Evolutionary conservation across 2,888 invertebrate species (phyloP).

Genomic region (Malacosoma neustria): DNA sequence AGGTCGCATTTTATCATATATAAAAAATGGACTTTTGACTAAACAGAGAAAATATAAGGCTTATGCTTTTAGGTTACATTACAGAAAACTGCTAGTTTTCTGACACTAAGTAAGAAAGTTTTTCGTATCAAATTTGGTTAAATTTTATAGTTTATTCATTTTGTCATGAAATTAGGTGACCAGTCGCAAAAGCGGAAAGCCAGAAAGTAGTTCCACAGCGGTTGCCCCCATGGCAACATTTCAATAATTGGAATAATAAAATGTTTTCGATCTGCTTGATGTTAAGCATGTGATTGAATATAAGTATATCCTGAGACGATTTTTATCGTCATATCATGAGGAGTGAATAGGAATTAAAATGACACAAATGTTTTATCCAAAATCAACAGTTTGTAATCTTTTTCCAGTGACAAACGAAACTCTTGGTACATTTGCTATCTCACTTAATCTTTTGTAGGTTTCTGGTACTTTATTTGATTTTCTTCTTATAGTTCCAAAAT

Average conservation of each 20-base stretch:
- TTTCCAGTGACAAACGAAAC: slow-evolving; percentile 73
- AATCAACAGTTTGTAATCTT: slow-evolving; percentile 71
- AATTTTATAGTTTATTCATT: not conserved
- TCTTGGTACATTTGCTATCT: slow-evolving; percentile 58
- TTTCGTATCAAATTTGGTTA: not conserved
- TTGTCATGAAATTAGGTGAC: not conserved
- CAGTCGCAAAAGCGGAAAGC: not conserved
- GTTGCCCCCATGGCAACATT: not conserved
- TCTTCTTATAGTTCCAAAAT: slow-evolving; percentile 65
- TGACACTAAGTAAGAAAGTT: not conserved
- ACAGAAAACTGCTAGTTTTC: not conserved
- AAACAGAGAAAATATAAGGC: too few relatives aligned
- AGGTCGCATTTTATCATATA: too few relatives aligned
- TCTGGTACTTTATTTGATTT: slow-evolving; percentile 36
- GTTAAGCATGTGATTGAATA: too few relatives aligned
- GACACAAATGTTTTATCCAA: slow-evolving; percentile 49
- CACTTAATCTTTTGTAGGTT: slow-evolving; percentile 45
- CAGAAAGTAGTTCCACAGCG: not conserved
- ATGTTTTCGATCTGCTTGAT: too few relatives aligned
- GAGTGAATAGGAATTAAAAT: too few relatives aligned
- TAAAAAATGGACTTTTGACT: too few relatives aligned
- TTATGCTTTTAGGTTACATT: not conserved
- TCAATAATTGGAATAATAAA: too few relatives aligned
- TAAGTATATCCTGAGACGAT: too few relatives aligned
- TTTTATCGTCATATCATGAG: too few relatives aligned